Conservation (phyloP, 2,797 vertebrate genomes). For the Rostrhamus sociabilis region DNA sequence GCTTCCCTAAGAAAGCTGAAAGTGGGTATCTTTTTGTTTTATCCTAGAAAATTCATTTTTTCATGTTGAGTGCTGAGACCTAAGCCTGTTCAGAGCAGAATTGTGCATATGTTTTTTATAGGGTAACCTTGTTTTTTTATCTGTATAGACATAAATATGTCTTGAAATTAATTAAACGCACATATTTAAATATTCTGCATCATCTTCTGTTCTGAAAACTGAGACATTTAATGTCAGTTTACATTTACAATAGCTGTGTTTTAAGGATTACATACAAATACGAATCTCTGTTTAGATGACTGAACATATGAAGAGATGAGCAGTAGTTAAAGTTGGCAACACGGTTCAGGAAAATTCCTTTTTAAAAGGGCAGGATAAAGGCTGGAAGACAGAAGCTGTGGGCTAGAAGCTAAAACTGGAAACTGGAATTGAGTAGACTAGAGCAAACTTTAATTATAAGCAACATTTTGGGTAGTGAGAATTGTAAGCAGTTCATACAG, state of each 20-base stretch:
- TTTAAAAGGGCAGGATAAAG: background rate
- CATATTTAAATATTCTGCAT: background rate
- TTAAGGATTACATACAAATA: background rate
- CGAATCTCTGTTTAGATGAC: background rate
- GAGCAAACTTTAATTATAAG: background rate
- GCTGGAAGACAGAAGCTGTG: background rate
- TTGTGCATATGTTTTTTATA: background rate
- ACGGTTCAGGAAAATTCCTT: background rate
- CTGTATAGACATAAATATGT: background rate
- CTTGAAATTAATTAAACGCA: background rate
- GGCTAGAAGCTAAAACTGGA: background rate
- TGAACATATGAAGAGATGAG: background rate
- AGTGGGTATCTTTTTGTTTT: constrained; percentile 39
- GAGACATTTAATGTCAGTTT: background rate
- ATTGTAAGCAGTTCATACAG: background rate
- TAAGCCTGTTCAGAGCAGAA: background rate
- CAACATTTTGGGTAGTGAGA: background rate
- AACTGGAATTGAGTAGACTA: background rate
- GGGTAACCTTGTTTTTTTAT: background rate
- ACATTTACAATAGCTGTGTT: background rate
- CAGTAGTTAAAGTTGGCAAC: background rate
- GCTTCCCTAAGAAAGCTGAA: constrained; percentile 26
- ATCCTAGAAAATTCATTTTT: background rate
- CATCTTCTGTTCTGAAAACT: background rate
- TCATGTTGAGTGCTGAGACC: background rate